phyloP scores from a whole-genome alignment of 2,113 vertebrate genomes.

The Tautogolabrus adspersus region DNA sequence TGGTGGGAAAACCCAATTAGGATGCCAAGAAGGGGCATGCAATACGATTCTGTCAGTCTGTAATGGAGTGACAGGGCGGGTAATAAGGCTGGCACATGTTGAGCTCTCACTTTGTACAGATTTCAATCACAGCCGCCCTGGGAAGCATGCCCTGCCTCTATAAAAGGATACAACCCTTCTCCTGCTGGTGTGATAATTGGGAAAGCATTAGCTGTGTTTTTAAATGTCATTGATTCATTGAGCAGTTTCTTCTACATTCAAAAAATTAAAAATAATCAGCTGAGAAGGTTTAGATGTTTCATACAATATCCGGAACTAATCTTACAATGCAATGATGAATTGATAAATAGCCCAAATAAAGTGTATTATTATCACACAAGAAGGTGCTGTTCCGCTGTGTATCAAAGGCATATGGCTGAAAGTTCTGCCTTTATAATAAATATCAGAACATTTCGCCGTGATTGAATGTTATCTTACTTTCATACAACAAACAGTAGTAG shows the following conservation, averaged over 20 bases:
- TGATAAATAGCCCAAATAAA: too few species aligned
- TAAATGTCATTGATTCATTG: not conserved
- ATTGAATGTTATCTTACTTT: too few species aligned
- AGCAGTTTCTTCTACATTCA: not conserved
- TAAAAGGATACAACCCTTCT: slow-evolving; percentile 8
- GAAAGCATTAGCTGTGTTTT: not conserved
- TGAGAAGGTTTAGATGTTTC: not conserved
- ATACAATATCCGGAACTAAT: not conserved
- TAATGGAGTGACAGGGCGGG: slow-evolving; percentile 62
- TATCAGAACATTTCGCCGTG: too few species aligned
- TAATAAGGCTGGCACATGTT: slow-evolving; percentile 53
- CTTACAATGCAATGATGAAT: too few species aligned
- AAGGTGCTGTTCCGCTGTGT: too few species aligned
- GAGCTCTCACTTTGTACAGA: slow-evolving; percentile 38
- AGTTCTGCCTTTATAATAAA: too few species aligned
- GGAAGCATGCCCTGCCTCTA: slow-evolving; percentile 16
- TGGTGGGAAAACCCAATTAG: slow-evolving; percentile 60
- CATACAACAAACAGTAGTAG: too few species aligned
- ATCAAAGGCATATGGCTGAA: too few species aligned
- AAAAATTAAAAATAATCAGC: not conserved
- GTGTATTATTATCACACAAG: too few species aligned
- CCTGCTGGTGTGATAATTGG: slow-evolving; percentile 7
- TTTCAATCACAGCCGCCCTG: slow-evolving; percentile 40
- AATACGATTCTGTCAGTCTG: slow-evolving; percentile 64
- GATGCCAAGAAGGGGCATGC: slow-evolving; percentile 42